Evolutionary conservation across 2,113 vertebrate species (phyloP).

Genomic region (Pelmatolapia mariae): DNA sequence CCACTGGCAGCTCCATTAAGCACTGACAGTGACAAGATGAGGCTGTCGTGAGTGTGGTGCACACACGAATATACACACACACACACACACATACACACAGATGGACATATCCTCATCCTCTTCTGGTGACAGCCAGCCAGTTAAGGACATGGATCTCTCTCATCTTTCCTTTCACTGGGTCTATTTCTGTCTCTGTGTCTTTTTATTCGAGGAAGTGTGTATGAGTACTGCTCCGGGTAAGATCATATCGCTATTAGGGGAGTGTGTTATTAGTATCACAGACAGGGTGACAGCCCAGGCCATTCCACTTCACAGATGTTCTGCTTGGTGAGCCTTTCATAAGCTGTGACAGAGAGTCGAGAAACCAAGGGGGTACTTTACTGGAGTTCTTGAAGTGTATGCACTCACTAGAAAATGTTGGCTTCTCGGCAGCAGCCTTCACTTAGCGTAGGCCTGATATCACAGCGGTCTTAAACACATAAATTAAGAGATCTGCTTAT

Average conservation of each 20-base stretch:
- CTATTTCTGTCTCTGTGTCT: conserved; percentile 63
- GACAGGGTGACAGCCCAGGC: conserved; percentile 55
- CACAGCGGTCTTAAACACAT: background rate
- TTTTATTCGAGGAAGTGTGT: conserved; percentile 42
- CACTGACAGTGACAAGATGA: conserved; percentile 69
- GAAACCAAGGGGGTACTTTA: background rate
- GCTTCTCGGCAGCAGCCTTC: background rate
- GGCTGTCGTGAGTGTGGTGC: conserved; percentile 33
- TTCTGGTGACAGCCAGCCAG: conserved; percentile 59
- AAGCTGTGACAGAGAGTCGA: conserved; percentile 36
- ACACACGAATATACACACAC: conserved; percentile 9
- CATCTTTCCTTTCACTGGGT: conserved; percentile 46
- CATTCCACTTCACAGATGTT: conserved; percentile 54
- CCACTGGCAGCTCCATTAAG: conserved; percentile 71
- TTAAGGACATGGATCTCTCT: conserved; percentile 62
- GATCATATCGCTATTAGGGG: conserved; percentile 64
- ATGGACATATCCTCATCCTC: conserved; percentile 43
- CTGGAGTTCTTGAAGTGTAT: background rate
- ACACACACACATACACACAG: background rate
- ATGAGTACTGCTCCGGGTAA: conserved; percentile 16
- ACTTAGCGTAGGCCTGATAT: background rate
- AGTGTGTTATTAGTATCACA: conserved; percentile 69
- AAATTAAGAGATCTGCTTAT: background rate
- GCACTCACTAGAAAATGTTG: background rate
- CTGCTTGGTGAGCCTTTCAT: conserved; percentile 56